Base-by-base conservation (phyloP, 2,797 vertebrate species). In the Vipera ursinii region DNA sequence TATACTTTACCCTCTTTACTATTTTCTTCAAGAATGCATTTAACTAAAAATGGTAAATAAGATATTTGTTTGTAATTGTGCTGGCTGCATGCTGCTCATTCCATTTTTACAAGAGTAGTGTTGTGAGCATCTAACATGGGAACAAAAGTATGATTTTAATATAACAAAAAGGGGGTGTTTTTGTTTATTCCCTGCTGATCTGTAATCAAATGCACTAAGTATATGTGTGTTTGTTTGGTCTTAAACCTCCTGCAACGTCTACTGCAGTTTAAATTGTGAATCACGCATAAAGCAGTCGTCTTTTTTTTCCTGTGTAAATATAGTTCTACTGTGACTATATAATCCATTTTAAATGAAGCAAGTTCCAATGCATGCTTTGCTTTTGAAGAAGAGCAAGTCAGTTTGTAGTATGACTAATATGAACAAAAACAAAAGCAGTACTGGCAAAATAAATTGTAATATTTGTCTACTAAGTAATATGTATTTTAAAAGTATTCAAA, bases 331-430 rank as follows among this genome's bases (percentile, higher is more conserved):
- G 38, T 60, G 94, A 92, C 48, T 57, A 93, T 89, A 88, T 17
- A 95, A 61, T 94, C 85, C 57, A 89, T 94, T 95, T 95, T 88
- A 94, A 96, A 96, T 95, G 82, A 96, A 96, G 93, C 92, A 90
- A 53, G 38, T 91, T 89, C 86, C 5, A 90, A 94, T 96, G 88
- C 91, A 89, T 93, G 38, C 91, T 95, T 93, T 63, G 73, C 86
- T 63, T 53, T 87, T 89, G 86, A 95, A 90, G 91, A 94, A 91
- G 92, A 95, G 92, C 89, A 90, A 89, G 69, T 44, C 78, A 92
- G 9, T 4, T 65, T 93, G 90, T 94, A 12, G 90, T 14, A 0
- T 92, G 89, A 86, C 92, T 96, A 92, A 93, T 95, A 94, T 96
- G 88, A 24, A 59, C 94, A 95, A 95, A 94, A 94, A 95, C 55